Evolutionary conservation across 2,888 invertebrate genomes (phyloP), one percentile per base, ranked within the genome.

Genomic region (Clanis bilineata): DNA sequence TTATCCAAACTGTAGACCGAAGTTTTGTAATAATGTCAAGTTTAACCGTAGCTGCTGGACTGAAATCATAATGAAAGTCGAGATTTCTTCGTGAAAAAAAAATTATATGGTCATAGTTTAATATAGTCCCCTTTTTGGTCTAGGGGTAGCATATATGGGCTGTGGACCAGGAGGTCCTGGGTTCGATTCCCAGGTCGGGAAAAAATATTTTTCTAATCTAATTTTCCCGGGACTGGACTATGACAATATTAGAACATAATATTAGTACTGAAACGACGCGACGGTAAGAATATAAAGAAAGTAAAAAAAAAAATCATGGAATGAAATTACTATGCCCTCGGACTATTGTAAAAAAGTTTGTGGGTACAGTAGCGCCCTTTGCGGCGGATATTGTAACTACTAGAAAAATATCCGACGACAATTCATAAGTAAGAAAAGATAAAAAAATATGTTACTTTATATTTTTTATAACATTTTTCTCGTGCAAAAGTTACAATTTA

Each of bases 221-320:
- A n/a, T n/a, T n/a, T n/a, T n/a, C n/a, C n/a, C n/a, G n/a, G n/a
- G n/a, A 10, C 5, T 0, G 10, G 9, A n/a, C 44, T 5, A 4
- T 6, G 32, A 51, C 21, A 51, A 28, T 51, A 25, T 47, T 47
- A 3, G 28, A 51, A 2, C 44, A 44, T 7, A 12, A n/a, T 9
- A 25, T 51, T 32, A 18, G 18, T 32, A 28, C 18, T 28, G 18
- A 23, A 10, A 18, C 32, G 15, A n/a, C 18, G 18, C n/a, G 32
- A 51, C 51, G 28, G 15, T 9, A 9, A 9, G 32, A 32, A 28
- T 28, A 51, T 28, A 18, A 18, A 18, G 47, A 51, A 28, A 51
- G 28, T 28, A 51, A 51, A 32, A 18, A 51, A 32, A 51, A 32
- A 32, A 51, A 51, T 51, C 51, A 51, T 51, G 28, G 4, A 28